Percentiles rank a stretch among this genome's conserved stretches.
Evolutionary conservation across 2,113 vertebrate genomes (phyloP).

Genomic region (Neomonachus schauinslandi): DNA sequence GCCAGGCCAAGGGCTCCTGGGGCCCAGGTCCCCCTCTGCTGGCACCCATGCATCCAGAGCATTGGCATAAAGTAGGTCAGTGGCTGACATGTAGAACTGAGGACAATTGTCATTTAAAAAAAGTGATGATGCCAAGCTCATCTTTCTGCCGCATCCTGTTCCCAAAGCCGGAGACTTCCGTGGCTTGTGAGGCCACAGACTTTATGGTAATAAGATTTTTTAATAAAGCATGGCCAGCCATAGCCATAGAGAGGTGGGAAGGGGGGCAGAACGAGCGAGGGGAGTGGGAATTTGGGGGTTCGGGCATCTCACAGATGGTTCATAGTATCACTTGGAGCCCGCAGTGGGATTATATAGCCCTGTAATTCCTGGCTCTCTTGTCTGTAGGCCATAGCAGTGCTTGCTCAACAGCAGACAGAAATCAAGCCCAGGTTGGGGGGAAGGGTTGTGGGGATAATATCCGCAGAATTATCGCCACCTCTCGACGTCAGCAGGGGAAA

Average conservation of each 20-base stretch:
- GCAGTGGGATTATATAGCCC: background rate
- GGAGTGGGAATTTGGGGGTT: background rate
- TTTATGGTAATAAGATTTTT: conserved; percentile 52
- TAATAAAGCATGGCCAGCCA: conserved; percentile 43
- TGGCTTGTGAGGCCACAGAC: background rate
- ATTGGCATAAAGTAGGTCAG: background rate
- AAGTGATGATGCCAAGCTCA: background rate
- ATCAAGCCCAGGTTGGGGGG: background rate
- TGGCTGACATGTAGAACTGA: background rate
- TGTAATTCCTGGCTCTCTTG: conserved; percentile 18
- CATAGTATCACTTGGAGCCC: background rate
- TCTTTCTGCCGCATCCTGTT: background rate
- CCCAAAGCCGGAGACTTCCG: background rate
- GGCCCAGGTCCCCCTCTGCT: background rate
- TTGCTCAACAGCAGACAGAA: conserved; percentile 56
- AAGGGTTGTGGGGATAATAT: conserved; percentile 57
- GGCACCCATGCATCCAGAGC: background rate
- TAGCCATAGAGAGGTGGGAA: background rate
- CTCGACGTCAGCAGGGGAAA: conserved; percentile 57
- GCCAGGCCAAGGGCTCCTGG: background rate
- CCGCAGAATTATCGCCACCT: conserved; percentile 6
- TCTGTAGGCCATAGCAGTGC: background rate
- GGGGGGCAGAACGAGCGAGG: background rate
- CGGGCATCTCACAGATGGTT: background rate
- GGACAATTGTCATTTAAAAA: background rate